Conservation (phyloP, 2,113 vertebrate species). For the Gobio gobio region DNA sequence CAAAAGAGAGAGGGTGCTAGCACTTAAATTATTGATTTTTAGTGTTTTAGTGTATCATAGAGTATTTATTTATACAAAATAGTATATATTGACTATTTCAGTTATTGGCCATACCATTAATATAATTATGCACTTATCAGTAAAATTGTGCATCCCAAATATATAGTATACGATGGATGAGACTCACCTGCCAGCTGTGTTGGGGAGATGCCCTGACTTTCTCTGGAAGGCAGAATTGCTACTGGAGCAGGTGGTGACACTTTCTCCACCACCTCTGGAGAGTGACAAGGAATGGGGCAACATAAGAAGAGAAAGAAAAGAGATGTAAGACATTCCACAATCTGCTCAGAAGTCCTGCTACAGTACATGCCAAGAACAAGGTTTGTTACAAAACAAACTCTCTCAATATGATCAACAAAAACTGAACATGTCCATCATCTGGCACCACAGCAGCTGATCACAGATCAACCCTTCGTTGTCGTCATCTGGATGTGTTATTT, state of each 20-base stretch:
- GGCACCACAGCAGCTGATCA: background rate
- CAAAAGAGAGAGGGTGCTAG: background rate
- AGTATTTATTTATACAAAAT: background rate
- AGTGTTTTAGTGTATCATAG: too few species aligned
- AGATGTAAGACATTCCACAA: background rate
- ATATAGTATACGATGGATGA: background rate
- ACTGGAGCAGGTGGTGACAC: constrained; percentile 89
- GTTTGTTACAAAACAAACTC: background rate
- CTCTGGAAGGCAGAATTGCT: constrained; percentile 88
- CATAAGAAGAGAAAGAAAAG: background rate
- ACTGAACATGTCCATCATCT: background rate
- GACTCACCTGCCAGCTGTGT: constrained; percentile 88
- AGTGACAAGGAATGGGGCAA: background rate
- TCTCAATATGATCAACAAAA: background rate
- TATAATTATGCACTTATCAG: background rate
- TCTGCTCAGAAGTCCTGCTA: background rate
- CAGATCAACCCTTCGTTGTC: background rate
- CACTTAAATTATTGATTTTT: background rate
- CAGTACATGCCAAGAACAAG: background rate
- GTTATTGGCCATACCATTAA: background rate
- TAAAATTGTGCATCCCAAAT: background rate
- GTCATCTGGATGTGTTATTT: background rate
- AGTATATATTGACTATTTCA: background rate
- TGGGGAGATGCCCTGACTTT: constrained; percentile 91
- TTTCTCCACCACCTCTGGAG: constrained; percentile 87